Evolutionary conservation across 2,797 vertebrate genomes (phyloP), one percentile per base, ranked within the genome.

Genomic region (Odontamblyopus lacepedii): DNA sequence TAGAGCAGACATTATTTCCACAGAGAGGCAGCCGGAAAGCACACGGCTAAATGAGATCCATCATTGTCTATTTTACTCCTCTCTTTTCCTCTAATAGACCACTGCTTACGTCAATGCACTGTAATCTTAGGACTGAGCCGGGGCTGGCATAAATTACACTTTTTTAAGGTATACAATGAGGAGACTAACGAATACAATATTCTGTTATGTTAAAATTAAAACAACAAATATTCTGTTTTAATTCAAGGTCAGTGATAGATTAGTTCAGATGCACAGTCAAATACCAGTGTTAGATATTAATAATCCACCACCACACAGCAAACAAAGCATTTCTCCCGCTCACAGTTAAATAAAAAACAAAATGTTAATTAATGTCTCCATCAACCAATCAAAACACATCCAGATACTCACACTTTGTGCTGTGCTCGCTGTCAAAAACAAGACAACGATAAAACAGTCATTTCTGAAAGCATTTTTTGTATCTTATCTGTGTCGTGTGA

Each of bases 341-440:
- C 18, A 53, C 51, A 29, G 38, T 53, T 44, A 55, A 16, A 71
- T 18, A 71, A 70, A 71, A 69, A 55, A 56, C 44, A 69, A 50
- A 18, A 32, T 38, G 2, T 63, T 67, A 15, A 51, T 38, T 61
- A 55, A 65, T 13, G 64, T 63, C 53, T 63, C 13, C 55, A 57
- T 6, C 38, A 41, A 69, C 73, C 64, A 87, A 81, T 70, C 69
- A 67, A 57, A 70, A 80, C 77, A 79, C 30, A 78, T 15, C 53
- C 72, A 50, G 53, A 73, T 66, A 92, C 92, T 93, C 87, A 92
- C 92, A 90, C 87, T 79, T 27, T 76, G 44, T 74, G 73, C 38
- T 70, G 76, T 74, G 75, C 77, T 60, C 83, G 89, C 92, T 92
- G 90, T 72, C 86, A 86, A 88, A 73, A 89, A 89, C 63, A 78